These are phyloP conservation scores for Cheilosia pagana DNA, from an alignment of 2,888 invertebrate genomes.

Conservation along the genomic window DNA sequence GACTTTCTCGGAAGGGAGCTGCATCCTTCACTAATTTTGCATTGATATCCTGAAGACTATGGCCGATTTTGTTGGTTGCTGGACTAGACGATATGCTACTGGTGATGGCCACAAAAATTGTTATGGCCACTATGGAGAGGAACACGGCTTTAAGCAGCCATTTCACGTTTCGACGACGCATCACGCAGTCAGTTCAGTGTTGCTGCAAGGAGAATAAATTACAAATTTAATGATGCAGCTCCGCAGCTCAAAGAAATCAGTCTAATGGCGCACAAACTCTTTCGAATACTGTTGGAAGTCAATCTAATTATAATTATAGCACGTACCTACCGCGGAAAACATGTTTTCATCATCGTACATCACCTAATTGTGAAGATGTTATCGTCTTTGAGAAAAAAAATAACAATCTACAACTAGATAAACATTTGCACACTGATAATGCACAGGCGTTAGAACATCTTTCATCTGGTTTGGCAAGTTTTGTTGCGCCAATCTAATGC, in stretches of 20 bases:
- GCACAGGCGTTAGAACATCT: not conserved
- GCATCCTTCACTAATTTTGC: conserved; percentile 39
- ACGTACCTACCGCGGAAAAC: not conserved
- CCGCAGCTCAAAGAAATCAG: not conserved
- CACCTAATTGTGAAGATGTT: not conserved
- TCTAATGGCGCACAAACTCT: not conserved
- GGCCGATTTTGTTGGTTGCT: conserved; percentile 78
- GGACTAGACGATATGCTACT: conserved; percentile 81
- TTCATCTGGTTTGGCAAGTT: not conserved
- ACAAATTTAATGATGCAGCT: not conserved
- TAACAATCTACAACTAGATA: conserved; percentile 40
- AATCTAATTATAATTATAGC: not conserved
- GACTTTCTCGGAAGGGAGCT: conserved; percentile 34
- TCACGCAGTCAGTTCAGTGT: conserved; percentile 60
- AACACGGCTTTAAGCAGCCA: conserved; percentile 80
- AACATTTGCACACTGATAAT: conserved; percentile 26
- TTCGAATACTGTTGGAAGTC: not conserved
- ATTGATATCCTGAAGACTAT: conserved; percentile 55
- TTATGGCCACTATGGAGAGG: conserved; percentile 78
- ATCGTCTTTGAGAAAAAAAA: conserved; percentile 6
- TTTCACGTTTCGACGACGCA: conserved; percentile 81
- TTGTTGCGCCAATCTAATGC: not conserved
- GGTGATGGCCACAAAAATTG: conserved; percentile 80
- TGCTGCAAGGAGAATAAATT: not conserved
- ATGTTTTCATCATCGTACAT: not conserved